A percentile compares a stretch with the other conserved stretches of the same genome.
Conservation (phyloP, 2,888 invertebrate species). For the Folsomia candida region DNA sequence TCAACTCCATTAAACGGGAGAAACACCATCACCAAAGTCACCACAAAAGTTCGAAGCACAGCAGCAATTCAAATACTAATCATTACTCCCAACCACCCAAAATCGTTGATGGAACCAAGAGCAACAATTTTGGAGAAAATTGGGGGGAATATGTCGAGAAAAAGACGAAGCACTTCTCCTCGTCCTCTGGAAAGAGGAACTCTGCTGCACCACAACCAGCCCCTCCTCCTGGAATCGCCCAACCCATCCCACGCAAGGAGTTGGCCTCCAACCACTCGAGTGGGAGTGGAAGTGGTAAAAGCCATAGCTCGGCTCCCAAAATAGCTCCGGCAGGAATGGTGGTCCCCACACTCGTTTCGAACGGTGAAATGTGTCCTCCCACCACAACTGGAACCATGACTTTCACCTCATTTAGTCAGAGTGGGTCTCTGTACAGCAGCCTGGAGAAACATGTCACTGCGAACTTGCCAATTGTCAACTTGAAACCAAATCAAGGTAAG, state of each 20-base stretch:
- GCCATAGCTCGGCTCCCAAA: conserved; percentile 13
- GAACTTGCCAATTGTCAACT: conserved; percentile 24
- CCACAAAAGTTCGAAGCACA: neutral
- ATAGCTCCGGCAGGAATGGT: conserved; percentile 12
- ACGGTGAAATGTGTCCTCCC: neutral
- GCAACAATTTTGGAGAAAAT: neutral
- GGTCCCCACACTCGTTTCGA: conserved; percentile 16
- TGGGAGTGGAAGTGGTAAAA: conserved; percentile 16
- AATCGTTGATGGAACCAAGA: conserved; percentile 6
- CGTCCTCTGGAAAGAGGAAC: conserved; percentile 9
- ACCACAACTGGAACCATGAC: conserved; percentile 16
- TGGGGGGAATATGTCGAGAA: neutral
- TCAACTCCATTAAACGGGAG: neutral
- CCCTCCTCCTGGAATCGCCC: conserved; percentile 12
- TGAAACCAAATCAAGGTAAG: neutral
- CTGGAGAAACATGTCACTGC: conserved; percentile 23
- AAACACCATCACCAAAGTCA: conserved; percentile 9
- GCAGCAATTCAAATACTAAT: neutral
- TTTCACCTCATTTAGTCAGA: conserved; percentile 13
- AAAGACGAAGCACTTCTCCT: conserved; percentile 1
- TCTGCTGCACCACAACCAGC: conserved; percentile 16
- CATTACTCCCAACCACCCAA: neutral
- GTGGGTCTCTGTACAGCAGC: conserved; percentile 10
- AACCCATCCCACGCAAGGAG: conserved; percentile 15
- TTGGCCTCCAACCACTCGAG: neutral